Base-by-base conservation (phyloP, 2,888 invertebrate species). In the Meteorus cinctellus region DNA sequence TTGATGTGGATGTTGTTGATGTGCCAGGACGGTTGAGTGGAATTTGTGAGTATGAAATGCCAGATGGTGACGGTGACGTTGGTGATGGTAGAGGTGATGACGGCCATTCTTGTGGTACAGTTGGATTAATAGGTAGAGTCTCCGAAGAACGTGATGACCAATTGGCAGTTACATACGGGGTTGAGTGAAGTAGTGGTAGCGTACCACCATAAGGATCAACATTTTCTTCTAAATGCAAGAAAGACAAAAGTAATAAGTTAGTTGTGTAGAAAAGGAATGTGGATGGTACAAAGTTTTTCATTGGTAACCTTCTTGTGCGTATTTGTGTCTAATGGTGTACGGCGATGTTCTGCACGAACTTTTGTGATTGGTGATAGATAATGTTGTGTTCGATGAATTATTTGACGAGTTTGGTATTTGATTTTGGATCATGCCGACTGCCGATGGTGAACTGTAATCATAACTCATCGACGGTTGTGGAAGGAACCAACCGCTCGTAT, bases 401-500 rank as follows among this genome's bases (percentile, higher is more conserved):
- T 83, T 84, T 27, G 86, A 77, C 3, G 84, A 82, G 75, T 84
- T 87, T 36, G 87, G 81, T 14, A 85, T 82, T 75, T 87, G 88
- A 80, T 86, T 86, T 77, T 88, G 88, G 10, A 87, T 84, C 70
- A 85, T 83, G 3, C 86, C 84, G 48, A 87, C 85, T 27, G 85
- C 81, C 5, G 86, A 82, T 10, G 86, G 78, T 12, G 87, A 84
- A 41, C 84, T 86, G 77, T 89, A 89, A 45, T 89, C 89, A 75
- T 89, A 89, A 75, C 86, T 84, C 85, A 89, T 87, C 19, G 86
- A 80, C 31, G 89, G 85, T 79, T 90, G 90, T 2, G 90, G 90
- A 75, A 90, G 82, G 82, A 90, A 90, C 89, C 90, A 90, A 16
- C 89, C 86, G 72, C 90, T 86, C 14, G 88, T 86, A 77, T 85